Evolutionary conservation across 64 coral and sea anemone genomes (phyloP), one percentile per base, ranked within the genome.

Genomic region (Acropora tenuis): DNA sequence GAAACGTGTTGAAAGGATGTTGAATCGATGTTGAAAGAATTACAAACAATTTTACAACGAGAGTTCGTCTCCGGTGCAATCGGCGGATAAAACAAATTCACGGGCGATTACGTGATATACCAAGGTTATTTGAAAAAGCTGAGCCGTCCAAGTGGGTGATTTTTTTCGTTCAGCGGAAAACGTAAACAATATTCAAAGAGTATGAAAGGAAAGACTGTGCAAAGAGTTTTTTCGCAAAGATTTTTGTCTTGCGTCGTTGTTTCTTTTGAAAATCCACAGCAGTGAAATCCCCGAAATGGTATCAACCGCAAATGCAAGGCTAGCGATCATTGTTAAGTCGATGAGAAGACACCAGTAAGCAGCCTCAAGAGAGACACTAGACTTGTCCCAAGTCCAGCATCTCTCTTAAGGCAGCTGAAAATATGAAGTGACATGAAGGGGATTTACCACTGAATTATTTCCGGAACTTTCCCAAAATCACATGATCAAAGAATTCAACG

Each of bases 241-340:
- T 55, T 55, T 55, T 55, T 6, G 5, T 19, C 76, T 69, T 80
- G 79, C 88, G 75, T 80, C 42, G 43, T 2, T 71, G 18, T 71
- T 48, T 77, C 59, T 17, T 80, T 89, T 89, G 76, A 79, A 89
- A 79, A 89, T 67, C 88, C 88, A 80, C 77, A 80, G n/a, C 11
- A 80, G 4, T 40, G 18, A 49, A 89, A 79, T 12, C 42, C 52
- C 59, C 41, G 69, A 65, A 17, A 79, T 42, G 47, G 88, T 53
- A 79, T 79, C 44, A 6, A 71, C 44, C 48, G 88, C 75, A 57
- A 89, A 20, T 18, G 41, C 61, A 71, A 89, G 55, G 18, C 73
- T 68, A 17, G 18, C 8, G 11, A 78, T 89, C 87, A 89, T 88
- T 6, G 13, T 78, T 48, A 57, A 17, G 8, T 41, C 48, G 41